Conservation (phyloP, 2,113 vertebrate genomes). For the Cyprinodon brontotheroides region DNA sequence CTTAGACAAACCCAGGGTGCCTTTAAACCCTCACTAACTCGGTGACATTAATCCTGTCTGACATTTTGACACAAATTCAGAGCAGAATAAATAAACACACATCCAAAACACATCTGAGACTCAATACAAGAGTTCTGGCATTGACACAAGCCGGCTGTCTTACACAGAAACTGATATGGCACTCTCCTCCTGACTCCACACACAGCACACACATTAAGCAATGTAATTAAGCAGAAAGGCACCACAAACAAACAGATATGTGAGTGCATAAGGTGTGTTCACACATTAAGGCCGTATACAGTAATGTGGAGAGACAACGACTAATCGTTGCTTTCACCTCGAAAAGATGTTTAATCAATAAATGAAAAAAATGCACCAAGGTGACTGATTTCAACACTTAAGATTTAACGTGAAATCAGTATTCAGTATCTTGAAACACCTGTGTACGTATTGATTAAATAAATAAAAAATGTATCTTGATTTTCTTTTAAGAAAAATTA, state of each 20-base stretch:
- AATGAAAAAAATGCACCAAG: background rate
- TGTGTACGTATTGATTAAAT: background rate
- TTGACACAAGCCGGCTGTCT: conserved; percentile 39
- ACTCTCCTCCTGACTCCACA: conserved; percentile 18
- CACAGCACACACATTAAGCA: background rate
- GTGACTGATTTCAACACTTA: background rate
- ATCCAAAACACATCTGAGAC: conserved; percentile 42
- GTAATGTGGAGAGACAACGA: conserved; percentile 7
- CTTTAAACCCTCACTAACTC: conserved; percentile 32
- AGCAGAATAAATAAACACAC: conserved; percentile 59
- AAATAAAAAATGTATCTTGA: background rate
- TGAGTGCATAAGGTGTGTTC: background rate
- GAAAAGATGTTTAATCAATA: background rate
- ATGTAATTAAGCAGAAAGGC: conserved; percentile 5
- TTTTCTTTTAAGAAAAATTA: too few relatives aligned
- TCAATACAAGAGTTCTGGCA: conserved; percentile 36
- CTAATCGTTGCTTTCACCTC: background rate
- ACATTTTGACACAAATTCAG: conserved; percentile 53
- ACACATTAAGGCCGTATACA: background rate
- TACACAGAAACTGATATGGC: conserved; percentile 41
- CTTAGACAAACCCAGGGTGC: conserved; percentile 15
- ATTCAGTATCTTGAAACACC: background rate
- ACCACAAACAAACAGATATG: background rate
- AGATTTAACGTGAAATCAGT: background rate
- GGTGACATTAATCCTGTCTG: conserved; percentile 52